Evolutionary conservation across 2,888 invertebrate genomes (phyloP), one percentile per base, ranked within the genome.

Genomic region (Melanotus villosus): DNA sequence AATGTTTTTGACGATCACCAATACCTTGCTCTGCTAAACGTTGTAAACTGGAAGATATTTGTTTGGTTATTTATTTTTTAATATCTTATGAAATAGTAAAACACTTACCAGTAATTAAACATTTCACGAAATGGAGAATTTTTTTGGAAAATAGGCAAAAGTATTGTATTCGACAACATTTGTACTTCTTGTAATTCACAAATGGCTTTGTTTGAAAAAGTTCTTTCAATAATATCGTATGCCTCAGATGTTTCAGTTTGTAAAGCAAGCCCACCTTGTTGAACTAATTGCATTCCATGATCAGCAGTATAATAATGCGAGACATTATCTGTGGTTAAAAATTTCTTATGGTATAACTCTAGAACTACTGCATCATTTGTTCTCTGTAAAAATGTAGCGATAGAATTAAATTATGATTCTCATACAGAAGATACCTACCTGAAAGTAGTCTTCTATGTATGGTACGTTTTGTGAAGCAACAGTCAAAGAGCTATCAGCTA

Each of bases 381-480:
- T 43, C 86, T 87, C 91, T 91, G 78, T 6, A 80, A 79, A 36
- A 45, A 12, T 59, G n/a, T 16, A 30, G 12, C 14, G 21, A 12
- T 43, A 16, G 10, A 34, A 34, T 34, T n/a, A 34, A 12, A 12
- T 12, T 16, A 18, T 26, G 12, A 1, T 14, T 54, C 10, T 21
- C 14, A 36, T 9, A 2, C 0, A 36, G 16, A 6, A 36, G 7
- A 2, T 23, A 76, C 82, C 78, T 80, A 90, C 91, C 84, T 86
- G 85, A 79, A 92, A 90, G 80, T 86, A 91, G 74, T 91, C 90
- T 68, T 85, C 86, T 76, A 88, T 89, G 73, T 91, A 91, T 3
- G 88, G 79, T 65, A 89, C 88, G 80, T 92, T 89, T 79, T 92
- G 91, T 2, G 89, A 85, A 2, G 90, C 91, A 47, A 87, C 87